Base-by-base conservation (phyloP, 2,888 invertebrate genomes). In the Hermodice carunculata region DNA sequence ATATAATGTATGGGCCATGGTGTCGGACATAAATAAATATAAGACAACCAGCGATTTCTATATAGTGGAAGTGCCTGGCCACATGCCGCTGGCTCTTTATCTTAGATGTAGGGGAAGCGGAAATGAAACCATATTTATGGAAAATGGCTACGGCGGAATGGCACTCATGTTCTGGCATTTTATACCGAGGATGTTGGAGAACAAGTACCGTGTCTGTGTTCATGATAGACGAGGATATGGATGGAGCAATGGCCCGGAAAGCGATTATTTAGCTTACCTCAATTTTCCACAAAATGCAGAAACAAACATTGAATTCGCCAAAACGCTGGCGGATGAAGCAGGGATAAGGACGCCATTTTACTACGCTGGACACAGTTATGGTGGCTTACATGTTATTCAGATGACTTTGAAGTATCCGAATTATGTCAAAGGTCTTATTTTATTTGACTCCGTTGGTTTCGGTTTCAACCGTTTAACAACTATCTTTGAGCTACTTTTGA, bases 181-280 rank as follows among this genome's bases (percentile, higher is more conserved):
- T 26, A 56, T 66, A 3, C 66, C 66, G n/a, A 22, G 43, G 24
- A 19, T 32, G 8, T 46, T 66, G 26, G n/a, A 8, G 1, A 11
- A 44, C 26, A 53, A 61, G 28, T 62, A 62, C 28, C 17, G 24
- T 11, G 62, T 66, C 28, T 66, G 66, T 58, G 62, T 57, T 11
- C 40, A 57, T 32, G 62, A 66, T 31, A 31, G 66, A 1, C 31
- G 66, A 26, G 62, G 62, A 1, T 66, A 66, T 29, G 62, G 62
- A n/a, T 66, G 66, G 66, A 66, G 66, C 46, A 62, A 66, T 40
- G 40, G 42, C 4, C 46, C 32, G 22, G 62, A 66, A 26, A n/a
- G 53, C 4, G 66, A 62, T 26, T 32, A 61, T 43, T 28, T 52
- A 6, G 22, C 14, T 14, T 14, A 8, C 8, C 37, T 37, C 37